These are phyloP conservation scores for Lamellibrachia satsuma DNA, from an alignment of 2,888 invertebrate species.

Conservation along the genomic window DNA sequence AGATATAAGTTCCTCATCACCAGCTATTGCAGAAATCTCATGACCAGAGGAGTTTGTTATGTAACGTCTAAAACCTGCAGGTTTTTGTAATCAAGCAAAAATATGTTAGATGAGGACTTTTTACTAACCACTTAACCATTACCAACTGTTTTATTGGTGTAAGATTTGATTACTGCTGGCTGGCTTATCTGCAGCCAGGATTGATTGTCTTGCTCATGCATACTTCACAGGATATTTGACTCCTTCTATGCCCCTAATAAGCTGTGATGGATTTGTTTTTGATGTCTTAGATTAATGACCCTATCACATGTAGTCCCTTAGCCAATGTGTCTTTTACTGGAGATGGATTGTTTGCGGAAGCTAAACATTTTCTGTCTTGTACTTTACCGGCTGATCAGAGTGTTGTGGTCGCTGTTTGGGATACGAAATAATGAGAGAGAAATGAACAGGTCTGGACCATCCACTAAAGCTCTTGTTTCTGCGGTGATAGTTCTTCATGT, in stretches of 20 bases:
- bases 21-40: background rate
- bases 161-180: background rate
- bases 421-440: background rate
- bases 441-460: background rate
- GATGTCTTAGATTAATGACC: conserved; percentile 10
- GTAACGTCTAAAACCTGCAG: too few species aligned
- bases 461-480: background rate
- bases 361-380: background rate
- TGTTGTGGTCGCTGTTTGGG: background rate
- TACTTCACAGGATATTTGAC: background rate
- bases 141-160: background rate
- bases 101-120: too few species aligned
- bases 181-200: background rate
- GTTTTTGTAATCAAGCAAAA: too few species aligned
- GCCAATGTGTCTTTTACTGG: background rate
- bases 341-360: conserved; percentile 13
- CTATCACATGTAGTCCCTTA: background rate
- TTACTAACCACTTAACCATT: background rate
- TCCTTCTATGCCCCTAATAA: background rate
- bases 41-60: background rate
- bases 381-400: background rate
- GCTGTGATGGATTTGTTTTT: conserved; percentile 13
- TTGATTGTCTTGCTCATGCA: background rate
- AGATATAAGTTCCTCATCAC: too few species aligned
- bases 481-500: too few species aligned